Percentiles rank a stretch among this genome's conserved stretches.
Evolutionary conservation across 2,888 invertebrate genomes (phyloP).

Genomic region (Drosophila buzzatii): DNA sequence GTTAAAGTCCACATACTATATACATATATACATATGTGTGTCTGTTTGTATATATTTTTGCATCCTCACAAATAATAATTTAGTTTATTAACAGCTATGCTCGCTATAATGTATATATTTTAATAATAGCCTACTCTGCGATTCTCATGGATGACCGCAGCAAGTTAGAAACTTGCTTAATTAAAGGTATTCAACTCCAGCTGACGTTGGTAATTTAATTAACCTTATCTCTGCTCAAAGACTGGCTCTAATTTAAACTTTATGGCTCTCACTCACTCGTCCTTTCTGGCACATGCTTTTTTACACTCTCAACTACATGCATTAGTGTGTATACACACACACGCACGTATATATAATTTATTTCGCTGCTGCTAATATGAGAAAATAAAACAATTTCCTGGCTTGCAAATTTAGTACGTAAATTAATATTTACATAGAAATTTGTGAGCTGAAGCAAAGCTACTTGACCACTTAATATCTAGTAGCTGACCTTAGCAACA

Average conservation of each 20-base stretch:
- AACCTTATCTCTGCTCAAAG: slow-evolving; percentile 12
- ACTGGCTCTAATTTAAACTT: neutral
- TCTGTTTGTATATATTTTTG: neutral
- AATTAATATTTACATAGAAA: neutral
- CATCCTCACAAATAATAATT: neutral
- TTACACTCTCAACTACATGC: neutral
- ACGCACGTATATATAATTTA: neutral
- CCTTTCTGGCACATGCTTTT: neutral
- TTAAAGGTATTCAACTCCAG: neutral
- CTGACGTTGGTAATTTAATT: slow-evolving; percentile 9
- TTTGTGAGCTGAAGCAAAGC: neutral
- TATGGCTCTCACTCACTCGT: neutral
- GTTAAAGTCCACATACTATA: neutral
- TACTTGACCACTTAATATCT: neutral
- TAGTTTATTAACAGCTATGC: neutral
- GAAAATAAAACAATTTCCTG: neutral
- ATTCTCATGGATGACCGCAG: neutral
- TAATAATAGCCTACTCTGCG: neutral
- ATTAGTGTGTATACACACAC: neutral
- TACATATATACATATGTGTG: neutral
- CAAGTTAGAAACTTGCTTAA: neutral
- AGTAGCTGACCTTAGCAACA: neutral
- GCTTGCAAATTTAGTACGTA: neutral
- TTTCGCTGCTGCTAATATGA: neutral
- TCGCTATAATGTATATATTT: neutral